phyloP scores from a whole-genome alignment of 1,140 invertebrate species.

The Ridgeia piscesae region DNA sequence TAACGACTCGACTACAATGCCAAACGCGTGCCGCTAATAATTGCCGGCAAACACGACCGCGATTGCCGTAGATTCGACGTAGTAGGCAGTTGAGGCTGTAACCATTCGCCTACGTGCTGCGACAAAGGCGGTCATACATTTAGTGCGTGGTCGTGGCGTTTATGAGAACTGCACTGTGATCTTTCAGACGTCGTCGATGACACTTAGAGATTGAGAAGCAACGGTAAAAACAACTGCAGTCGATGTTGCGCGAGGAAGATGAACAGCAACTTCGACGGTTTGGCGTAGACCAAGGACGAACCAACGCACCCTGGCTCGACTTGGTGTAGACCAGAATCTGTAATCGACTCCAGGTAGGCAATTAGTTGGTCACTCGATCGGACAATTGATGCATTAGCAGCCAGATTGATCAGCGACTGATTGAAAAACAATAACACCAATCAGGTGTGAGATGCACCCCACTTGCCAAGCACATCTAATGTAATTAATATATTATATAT shows the following conservation, averaged over 20 bases:
- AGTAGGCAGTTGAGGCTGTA: neutral
- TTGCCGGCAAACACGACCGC: neutral
- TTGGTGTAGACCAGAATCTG: neutral
- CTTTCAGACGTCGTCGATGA: neutral
- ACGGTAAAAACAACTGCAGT: neutral
- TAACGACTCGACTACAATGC: neutral
- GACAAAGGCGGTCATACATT: neutral
- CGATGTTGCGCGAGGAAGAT: neutral
- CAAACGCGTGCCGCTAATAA: neutral
- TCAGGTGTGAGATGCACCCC: neutral
- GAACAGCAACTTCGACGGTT: neutral
- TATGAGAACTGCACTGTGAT: neutral
- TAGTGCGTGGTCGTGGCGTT: neutral
- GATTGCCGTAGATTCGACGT: neutral
- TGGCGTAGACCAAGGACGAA: neutral
- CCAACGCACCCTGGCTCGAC: neutral
- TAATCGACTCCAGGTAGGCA: conserved; percentile 3
- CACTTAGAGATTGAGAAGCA: neutral
- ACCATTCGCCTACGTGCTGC: neutral
- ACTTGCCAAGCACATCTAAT: too few relatives aligned
- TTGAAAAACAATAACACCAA: neutral
- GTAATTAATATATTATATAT: too few relatives aligned
- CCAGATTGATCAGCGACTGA: neutral
- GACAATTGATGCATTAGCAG: neutral
- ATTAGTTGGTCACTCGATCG: neutral